These are phyloP conservation scores for Cotesia vestalis DNA, from an alignment of 1,140 invertebrate genomes.

Conservation along the genomic window DNA sequence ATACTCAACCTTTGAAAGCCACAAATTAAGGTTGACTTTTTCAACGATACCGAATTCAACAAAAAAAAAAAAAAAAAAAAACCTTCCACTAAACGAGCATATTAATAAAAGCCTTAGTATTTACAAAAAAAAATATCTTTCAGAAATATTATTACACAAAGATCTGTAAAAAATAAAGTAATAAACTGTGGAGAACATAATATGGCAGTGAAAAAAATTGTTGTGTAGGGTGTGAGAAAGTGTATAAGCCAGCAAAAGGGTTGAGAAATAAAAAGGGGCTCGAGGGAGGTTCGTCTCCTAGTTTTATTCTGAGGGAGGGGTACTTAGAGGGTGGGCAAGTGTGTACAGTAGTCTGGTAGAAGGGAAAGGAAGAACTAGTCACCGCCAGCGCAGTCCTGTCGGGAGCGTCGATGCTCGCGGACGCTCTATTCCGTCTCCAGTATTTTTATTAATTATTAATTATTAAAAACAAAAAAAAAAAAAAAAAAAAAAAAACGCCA, in stretches of 20 bases:
- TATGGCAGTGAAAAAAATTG: neutral
- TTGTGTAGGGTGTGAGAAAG: conserved; percentile 1
- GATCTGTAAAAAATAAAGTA: conserved; percentile 6
- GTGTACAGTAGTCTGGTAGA: neutral
- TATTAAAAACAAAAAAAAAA: no score
- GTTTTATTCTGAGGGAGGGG: neutral
- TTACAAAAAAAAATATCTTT: no score
- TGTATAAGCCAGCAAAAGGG: conserved; percentile 2
- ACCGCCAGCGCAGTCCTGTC: conserved; percentile 62
- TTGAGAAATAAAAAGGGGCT: conserved; percentile 15
- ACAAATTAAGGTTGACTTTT: no score
- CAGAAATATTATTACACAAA: neutral
- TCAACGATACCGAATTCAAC: no score
- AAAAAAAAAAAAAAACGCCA: no score
- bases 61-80: no score
- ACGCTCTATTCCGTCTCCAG: conserved; percentile 41
- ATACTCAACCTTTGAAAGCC: no score
- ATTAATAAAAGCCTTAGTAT: no score
- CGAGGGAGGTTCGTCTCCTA: neutral
- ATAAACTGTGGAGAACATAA: neutral
- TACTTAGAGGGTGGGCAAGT: conserved; percentile 20
- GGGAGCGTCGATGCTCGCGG: conserved; percentile 60
- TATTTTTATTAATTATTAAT: no score
- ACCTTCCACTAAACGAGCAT: no score
- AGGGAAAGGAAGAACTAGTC: conserved; percentile 47